These are phyloP conservation scores for Xyliphius kryptos DNA, from an alignment of 2,113 vertebrate genomes.

Conservation along the genomic window DNA sequence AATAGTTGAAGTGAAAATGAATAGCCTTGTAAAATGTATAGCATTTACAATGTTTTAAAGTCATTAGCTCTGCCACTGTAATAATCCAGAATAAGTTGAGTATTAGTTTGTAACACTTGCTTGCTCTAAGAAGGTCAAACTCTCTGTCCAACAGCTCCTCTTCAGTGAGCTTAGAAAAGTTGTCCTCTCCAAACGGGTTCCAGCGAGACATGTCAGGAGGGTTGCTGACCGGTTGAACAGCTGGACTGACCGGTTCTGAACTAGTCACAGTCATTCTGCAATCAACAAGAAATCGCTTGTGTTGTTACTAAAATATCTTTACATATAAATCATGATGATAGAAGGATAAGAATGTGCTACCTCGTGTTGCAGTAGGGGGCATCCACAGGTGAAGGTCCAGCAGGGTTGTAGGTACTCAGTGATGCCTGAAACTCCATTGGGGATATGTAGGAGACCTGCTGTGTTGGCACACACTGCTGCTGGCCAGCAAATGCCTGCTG, in stretches of 20 bases:
- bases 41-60: no score
- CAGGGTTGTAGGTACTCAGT: constrained; percentile 65
- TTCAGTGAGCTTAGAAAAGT: constrained; percentile 92
- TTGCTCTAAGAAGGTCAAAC: constrained; percentile 96
- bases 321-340: no score
- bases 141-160: constrained; percentile 95
- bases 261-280: constrained; percentile 64
- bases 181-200: constrained; percentile 97
- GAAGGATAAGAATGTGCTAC: constrained; percentile 42
- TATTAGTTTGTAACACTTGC: constrained; percentile 70
- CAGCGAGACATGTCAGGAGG: constrained; percentile 97
- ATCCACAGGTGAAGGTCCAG: constrained; percentile 61
- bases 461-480: constrained; percentile 68
- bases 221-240: constrained; percentile 70
- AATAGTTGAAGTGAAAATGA: no score
- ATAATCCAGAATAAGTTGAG: not conserved
- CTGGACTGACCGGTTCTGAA: constrained; percentile 60
- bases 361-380: constrained; percentile 61
- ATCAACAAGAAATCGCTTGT: not conserved
- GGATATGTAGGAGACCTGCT: constrained; percentile 74
- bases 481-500: constrained; percentile 85
- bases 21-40: no score
- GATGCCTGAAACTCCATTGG: constrained; percentile 80
- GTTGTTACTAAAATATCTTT: not conserved
- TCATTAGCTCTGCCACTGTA: no score